phyloP scores from a whole-genome alignment of 2,797 vertebrate species.

The Meriones psammophilus region DNA sequence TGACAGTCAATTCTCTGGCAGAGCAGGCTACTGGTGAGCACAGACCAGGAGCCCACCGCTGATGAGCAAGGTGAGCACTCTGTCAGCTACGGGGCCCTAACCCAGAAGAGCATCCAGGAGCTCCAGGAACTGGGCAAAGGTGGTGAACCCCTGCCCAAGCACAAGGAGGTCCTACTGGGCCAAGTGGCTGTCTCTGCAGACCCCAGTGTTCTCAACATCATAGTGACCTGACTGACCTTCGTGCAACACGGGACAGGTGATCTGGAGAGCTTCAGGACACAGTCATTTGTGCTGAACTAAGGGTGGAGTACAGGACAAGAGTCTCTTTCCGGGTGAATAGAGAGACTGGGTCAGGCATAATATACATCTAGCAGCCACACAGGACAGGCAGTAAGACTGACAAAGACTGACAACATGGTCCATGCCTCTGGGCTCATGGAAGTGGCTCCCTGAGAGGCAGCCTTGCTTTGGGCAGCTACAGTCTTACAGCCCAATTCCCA shows the following conservation, averaged over 20 bases:
- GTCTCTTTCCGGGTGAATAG: constrained; percentile 98
- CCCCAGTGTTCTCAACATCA: constrained; percentile 91
- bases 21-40: constrained; percentile 79
- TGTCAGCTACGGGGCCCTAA: constrained; percentile 94
- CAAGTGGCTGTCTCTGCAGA: constrained; percentile 84
- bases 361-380: constrained; percentile 93
- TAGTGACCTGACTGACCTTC: constrained; percentile 94
- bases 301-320: constrained; percentile 96
- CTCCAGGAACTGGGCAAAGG: constrained; percentile 96
- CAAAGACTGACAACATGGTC: constrained; percentile 96
- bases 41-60: constrained; percentile 94
- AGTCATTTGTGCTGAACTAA: constrained; percentile 94
- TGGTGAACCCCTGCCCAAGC: constrained; percentile 96
- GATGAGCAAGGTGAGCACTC: constrained; percentile 90
- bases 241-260: constrained; percentile 95
- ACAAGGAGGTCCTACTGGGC: constrained; percentile 95
- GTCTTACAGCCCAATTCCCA: constrained; percentile 96
- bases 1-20: background rate
- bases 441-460: constrained; percentile 93
- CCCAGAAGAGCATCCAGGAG: constrained; percentile 96
- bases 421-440: constrained; percentile 97
- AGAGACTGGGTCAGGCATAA: constrained; percentile 96
- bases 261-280: constrained; percentile 93
- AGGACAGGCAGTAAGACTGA: constrained; percentile 92
- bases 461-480: constrained; percentile 95